Base-by-base conservation (phyloP, 1,140 invertebrate species). In the Rhopalosiphum padi region DNA sequence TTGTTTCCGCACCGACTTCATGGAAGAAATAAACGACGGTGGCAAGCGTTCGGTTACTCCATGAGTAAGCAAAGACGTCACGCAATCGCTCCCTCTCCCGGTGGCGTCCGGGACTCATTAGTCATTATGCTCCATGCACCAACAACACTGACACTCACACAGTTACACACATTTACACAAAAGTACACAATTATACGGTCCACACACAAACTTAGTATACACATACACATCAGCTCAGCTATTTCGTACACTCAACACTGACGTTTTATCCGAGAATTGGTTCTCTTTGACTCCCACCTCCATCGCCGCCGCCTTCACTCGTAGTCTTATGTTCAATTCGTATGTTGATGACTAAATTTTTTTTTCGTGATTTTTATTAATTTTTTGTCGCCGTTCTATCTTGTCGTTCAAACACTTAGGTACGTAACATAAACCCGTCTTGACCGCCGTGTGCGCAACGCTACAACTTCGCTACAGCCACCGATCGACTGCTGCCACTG, bases 101-200 rank as follows among this genome's bases (percentile, higher is more conserved):
- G 91, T 82, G 82, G 82, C 91, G 91, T 93, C 91, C 21, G 46
- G 3, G n/a, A 53, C 43, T 91, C 90, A 51, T 90, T 7, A 35
- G 8, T 91, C 90, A 51, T 90, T 18, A 21, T 2, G 48, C 21
- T 37, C 89, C 48, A 23, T 53, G 35, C 51, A 35, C 4, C 18
- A 23, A 90, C 41, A 37, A 86, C 88, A 41, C n/a, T 15, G 8
- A n/a, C 86, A 48, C 86, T 21, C 86, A 86, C 43, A 46, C 30
- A 87, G 43, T 18, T 8, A 48, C 86, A n/a, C 5, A 2, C 11
- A 46, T 43, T 68, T 68, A 68, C 60, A 68, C 60, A 5, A n/a
- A 68, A 3, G 35, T 21, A 37, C 22, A 53, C 48, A 55, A 37
- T n/a, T 51, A 46, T 37, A 55, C 35, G 8, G 23, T 35, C 15